Base-by-base conservation (phyloP, 2,888 invertebrate species). In the Ligdia adustata region DNA sequence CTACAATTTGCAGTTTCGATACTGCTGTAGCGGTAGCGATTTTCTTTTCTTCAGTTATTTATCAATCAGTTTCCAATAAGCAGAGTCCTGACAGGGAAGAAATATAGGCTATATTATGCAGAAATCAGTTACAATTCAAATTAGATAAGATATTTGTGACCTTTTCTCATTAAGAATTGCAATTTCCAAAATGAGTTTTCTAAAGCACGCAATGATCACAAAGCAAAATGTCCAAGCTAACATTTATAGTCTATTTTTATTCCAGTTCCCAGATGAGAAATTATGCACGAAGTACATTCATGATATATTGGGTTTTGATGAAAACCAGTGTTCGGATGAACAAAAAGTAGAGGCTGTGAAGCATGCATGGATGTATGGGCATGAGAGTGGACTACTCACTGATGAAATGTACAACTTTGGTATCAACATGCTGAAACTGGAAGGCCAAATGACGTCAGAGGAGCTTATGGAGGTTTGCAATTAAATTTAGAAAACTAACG, bases 331-430 rank as follows among this genome's bases (percentile, higher is more conserved):
- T 43, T 69, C 66, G 11, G 80, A 81, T 9, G 34, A 56, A 15
- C 78, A 83, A 42, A 88, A 78, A 57, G 75, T 89, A 31, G 57
- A 55, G 28, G 78, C 76, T 1, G 82, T 90, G 2, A 86, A 85
- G 64, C 74, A 75, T 12, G 87, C 85, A 1, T 90, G 89, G 89
- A 66, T 67, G 57, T 80, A 72, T 53, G 85, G 86, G 0, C 80
- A 83, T 52, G 79, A 82, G 24, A 77, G 75, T 64, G 81, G 77
- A 4, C 45, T 88, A 4, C 71, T 90, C 1, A 67, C 72, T 2
- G 76, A 79, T 63, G 79, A 87, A 1, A 84, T 88, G 84, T 89
- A 85, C 55, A 64, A 66, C 4, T 89, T 90, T 72, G 90, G 90
- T 1, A 72, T 90, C 32, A 66, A 82, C 29, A 55, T 90, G 54